Conservation (phyloP, 2,888 invertebrate species). For the Drosophila fulvimacula region DNA sequence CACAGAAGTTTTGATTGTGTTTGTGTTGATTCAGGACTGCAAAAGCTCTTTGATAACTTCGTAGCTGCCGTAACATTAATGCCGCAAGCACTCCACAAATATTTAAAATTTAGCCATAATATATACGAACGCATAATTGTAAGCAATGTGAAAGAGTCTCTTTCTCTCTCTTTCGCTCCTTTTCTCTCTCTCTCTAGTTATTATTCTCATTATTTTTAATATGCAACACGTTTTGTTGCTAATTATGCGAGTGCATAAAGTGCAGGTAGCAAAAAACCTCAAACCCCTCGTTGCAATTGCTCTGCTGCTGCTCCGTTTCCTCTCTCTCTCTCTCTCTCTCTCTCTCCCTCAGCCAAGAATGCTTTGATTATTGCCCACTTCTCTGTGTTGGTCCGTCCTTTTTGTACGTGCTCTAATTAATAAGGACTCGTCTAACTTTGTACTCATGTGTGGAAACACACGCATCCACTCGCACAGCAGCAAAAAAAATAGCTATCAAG, state of each 20-base stretch:
- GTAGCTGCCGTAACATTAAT: not conserved
- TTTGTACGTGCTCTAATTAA: slow-evolving; percentile 73
- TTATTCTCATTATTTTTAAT: slow-evolving; percentile 36
- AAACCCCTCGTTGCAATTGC: not conserved
- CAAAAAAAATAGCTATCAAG: slow-evolving; percentile 56
- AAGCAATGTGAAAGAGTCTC: not conserved
- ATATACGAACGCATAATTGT: slow-evolving; percentile 1
- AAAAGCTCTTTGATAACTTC: not conserved
- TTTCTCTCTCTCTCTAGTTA: not conserved
- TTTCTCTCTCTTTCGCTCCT: not conserved
- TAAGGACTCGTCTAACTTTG: slow-evolving; percentile 50
- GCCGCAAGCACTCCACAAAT: slow-evolving; percentile 2
- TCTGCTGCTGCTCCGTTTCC: not conserved
- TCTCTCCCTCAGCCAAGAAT: not conserved
- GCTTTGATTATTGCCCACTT: slow-evolving; percentile 64
- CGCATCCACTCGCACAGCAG: not conserved
- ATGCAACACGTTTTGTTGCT: slow-evolving; percentile 51
- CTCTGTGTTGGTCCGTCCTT: slow-evolving; percentile 23
- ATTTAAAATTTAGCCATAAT: slow-evolving; percentile 2
- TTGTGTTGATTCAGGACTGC: not conserved
- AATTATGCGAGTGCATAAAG: slow-evolving; percentile 68
- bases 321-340: not conserved
- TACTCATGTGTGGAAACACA: slow-evolving; percentile 26
- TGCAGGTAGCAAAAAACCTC: slow-evolving; percentile 17
- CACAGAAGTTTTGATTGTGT: not conserved